Evolutionary conservation across 2,113 vertebrate genomes (phyloP), one percentile per base, ranked within the genome.

Genomic region (Amphiprion percula): DNA sequence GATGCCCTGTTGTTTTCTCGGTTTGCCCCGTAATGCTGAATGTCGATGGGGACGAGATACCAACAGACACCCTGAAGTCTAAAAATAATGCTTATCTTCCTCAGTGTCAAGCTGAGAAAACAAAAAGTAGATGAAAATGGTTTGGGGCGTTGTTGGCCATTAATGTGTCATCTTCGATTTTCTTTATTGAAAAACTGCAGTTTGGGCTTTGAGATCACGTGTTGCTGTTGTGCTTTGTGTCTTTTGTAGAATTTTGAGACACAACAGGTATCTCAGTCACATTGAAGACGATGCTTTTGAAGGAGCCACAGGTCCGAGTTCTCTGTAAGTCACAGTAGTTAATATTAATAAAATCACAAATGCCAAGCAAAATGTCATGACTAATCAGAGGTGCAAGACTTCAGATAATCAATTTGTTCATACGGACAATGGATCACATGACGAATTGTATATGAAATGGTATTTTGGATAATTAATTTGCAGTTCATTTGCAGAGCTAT

Each of bases 261-360:
- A 95, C 88, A 98, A 99, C 60, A 90, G 68, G 62, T 89, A 93
- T 72, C 96, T 99, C 30, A 86, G 88, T 65, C 53, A 90, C 85
- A 97, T 99, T 49, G 94, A 97, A 67, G 91, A 95, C 0, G 93
- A 95, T 8, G 97, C 97, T 64, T 95, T 99, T 83, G 92, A 84
- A 85, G 97, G 97, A 50, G 95, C 96, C 64, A 91, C 69, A 0
- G 97, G 97, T 81, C 97, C 96, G 3, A 95, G 82, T 24, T 74
- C 93, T 59, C 91, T 98, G 97, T 98, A 91, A 97, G 97, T 96
- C 24, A 24, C 47, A 49, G 23, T 44, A 23, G 33, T 50, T 54
- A 9, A 53, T 16, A 10, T 28, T 26, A 6, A 33, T 37, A 19
- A 19, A 61, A 54, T 9, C 3, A 54, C 46, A 19, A 16, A 56